Percentiles rank a stretch among this genome's conserved stretches.
phyloP scores from a whole-genome alignment of 2,113 vertebrate species.

The Pelmatolapia mariae region DNA sequence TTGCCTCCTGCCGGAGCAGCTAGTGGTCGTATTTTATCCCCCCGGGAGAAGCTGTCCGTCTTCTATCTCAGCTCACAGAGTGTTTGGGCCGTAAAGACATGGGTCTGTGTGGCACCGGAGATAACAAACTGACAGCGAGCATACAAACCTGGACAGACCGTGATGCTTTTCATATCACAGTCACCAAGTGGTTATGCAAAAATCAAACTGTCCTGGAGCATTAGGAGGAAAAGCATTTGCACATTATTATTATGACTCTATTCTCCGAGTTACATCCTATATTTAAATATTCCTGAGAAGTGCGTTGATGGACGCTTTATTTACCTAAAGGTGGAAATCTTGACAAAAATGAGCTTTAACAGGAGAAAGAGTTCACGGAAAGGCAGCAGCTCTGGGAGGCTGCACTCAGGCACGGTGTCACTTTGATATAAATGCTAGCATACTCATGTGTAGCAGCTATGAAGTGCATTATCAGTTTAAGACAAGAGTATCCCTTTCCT shows the following conservation, averaged over 20 bases:
- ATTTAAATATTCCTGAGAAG: background rate
- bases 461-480: background rate
- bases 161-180: background rate
- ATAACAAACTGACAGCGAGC: background rate
- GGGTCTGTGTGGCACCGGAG: background rate
- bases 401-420: accelerated
- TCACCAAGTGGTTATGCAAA: background rate
- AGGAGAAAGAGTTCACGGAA: background rate
- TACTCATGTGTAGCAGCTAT: background rate
- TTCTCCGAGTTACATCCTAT: background rate
- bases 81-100: background rate
- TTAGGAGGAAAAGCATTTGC: background rate
- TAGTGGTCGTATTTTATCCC: background rate
- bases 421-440: background rate
- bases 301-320: background rate
- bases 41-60: background rate
- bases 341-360: background rate
- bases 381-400: background rate
- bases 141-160: background rate
- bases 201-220: background rate
- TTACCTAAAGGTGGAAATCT: background rate
- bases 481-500: background rate
- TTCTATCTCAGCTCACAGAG: background rate
- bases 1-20: background rate
- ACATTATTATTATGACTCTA: background rate